Conservation (phyloP, 2,888 invertebrate genomes). For the Eupeodes luniger region DNA sequence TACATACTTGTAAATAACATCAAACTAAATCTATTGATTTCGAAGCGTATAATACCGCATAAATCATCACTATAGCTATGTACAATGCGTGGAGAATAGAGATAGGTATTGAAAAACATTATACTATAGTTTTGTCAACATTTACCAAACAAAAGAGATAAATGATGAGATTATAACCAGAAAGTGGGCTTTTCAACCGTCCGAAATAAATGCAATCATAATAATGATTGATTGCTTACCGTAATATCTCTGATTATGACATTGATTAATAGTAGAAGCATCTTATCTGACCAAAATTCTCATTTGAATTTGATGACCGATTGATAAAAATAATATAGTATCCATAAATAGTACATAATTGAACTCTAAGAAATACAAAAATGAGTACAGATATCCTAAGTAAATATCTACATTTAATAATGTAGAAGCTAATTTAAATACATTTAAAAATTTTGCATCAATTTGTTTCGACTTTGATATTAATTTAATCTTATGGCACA, state of each 20-base stretch:
- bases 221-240: conserved; percentile 35
- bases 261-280: conserved; percentile 8
- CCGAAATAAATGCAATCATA: conserved; percentile 8
- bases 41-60: background rate
- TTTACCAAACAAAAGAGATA: background rate
- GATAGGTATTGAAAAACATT: background rate
- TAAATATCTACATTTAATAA: no score
- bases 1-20: no score
- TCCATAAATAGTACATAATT: no score
- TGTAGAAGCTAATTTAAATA: no score
- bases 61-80: background rate
- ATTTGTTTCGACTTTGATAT: no score
- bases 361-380: no score
- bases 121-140: conserved; percentile 4
- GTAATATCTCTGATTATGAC: conserved; percentile 16
- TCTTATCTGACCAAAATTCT: background rate
- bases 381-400: no score
- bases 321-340: no score
- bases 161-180: background rate
- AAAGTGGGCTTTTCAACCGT: background rate
- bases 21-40: no score
- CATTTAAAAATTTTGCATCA: no score
- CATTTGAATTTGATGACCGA: background rate
- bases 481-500: no score
- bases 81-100: no score